Evolutionary conservation across 2,888 invertebrate genomes (phyloP).

Genomic region (Ormyrus labotus): DNA sequence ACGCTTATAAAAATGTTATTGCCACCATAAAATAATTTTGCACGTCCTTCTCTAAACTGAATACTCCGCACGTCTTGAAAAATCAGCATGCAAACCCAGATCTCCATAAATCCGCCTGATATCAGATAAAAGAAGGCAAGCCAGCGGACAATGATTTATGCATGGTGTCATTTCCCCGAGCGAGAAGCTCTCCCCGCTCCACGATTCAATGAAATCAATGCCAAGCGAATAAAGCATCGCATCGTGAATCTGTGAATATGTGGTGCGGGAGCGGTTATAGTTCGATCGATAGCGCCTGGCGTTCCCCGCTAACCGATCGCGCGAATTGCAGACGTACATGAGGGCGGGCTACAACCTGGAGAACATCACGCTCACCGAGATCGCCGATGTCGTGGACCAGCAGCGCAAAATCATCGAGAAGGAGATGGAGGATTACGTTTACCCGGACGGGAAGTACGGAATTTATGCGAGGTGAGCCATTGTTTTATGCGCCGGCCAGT

Average conservation of each 20-base stretch:
- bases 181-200: too few relatives aligned
- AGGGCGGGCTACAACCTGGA: conserved; percentile 59
- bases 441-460: conserved; percentile 78
- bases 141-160: background rate
- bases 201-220: conserved; percentile 21
- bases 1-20: too few relatives aligned
- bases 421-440: conserved; percentile 81
- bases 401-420: conserved; percentile 78
- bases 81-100: background rate
- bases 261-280: too few relatives aligned
- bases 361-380: conserved; percentile 72
- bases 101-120: background rate
- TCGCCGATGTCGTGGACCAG: conserved; percentile 79
- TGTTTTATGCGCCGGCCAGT: background rate
- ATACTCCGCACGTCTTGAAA: too few relatives aligned
- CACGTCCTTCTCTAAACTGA: too few relatives aligned
- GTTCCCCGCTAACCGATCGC: background rate
- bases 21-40: too few relatives aligned
- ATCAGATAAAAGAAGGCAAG: too few relatives aligned
- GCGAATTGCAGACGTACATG: conserved; percentile 64
- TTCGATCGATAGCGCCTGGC: background rate
- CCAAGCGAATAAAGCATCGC: background rate
- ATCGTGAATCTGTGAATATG: background rate
- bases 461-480: conserved; percentile 75
- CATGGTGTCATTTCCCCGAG: too few relatives aligned